Conservation (phyloP, 2,797 vertebrate genomes). For the Acanthurus lineatus region DNA sequence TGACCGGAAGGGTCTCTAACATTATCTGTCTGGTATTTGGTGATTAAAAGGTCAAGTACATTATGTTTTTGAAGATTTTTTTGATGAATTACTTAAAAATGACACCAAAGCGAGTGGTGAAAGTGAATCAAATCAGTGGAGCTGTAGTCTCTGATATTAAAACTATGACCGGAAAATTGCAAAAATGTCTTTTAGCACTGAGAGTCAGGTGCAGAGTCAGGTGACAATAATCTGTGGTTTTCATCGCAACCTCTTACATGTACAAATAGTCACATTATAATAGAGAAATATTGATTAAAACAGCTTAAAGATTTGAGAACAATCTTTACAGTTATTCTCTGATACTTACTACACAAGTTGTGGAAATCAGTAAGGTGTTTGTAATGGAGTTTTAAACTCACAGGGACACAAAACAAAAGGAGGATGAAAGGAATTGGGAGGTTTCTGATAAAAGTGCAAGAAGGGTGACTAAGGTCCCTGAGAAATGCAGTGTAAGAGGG, state of each 20-base stretch:
- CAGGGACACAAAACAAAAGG: slow-evolving; percentile 49
- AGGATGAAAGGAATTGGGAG: slow-evolving; percentile 38
- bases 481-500: slow-evolving; percentile 32
- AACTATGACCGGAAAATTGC: no score
- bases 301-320: not conserved
- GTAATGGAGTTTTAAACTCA: not conserved
- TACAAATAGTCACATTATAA: not conserved
- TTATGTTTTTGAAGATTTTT: not conserved
- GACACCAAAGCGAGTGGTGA: not conserved
- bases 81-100: not conserved
- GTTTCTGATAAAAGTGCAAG: slow-evolving; percentile 24
- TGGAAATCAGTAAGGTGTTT: slow-evolving; percentile 20
- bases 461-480: slow-evolving; percentile 48
- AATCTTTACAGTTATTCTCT: not conserved
- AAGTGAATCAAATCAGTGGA: not conserved
- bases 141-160: no score
- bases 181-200: not conserved
- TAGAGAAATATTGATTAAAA: not conserved
- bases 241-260: no score
- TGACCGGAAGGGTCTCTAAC: not conserved
- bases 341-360: not conserved
- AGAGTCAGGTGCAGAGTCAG: not conserved
- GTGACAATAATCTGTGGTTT: no score
- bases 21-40: not conserved
- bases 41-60: not conserved